Percentiles rank a stretch among this genome's conserved stretches.
Conservation (phyloP, 2,888 invertebrate species). For the Sthenelais limicola region DNA sequence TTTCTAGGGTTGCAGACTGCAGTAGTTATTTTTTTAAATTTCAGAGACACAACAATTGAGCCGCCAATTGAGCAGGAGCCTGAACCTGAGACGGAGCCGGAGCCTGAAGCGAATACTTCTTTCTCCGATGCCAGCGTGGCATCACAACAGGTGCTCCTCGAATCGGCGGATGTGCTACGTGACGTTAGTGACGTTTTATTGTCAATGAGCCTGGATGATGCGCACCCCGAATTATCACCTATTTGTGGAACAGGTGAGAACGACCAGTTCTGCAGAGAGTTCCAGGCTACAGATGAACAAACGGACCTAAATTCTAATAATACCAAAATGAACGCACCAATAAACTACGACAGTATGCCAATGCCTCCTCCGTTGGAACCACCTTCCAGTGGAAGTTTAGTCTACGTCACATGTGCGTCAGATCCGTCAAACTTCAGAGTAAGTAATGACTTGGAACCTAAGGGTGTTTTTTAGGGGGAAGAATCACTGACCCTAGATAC, state of each 20-base stretch:
- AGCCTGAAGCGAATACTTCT: no score
- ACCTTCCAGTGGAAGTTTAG: conserved; percentile 2
- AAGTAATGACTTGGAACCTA: no score
- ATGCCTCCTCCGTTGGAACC: background rate
- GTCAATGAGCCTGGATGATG: background rate
- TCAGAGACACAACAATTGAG: no score
- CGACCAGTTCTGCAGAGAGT: background rate
- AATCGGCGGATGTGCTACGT: background rate
- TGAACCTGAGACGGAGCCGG: no score
- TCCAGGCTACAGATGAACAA: background rate
- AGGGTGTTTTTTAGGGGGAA: no score
- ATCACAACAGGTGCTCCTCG: conserved; percentile 5
- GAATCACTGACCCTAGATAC: no score
- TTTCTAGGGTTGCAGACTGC: no score
- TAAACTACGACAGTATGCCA: background rate
- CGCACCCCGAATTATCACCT: no score
- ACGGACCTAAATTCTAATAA: conserved; percentile 19
- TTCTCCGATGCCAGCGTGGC: conserved; percentile 10
- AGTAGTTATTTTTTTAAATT: no score
- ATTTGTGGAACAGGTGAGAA: background rate
- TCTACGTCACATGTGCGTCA: conserved; percentile 8
- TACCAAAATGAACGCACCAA: no score
- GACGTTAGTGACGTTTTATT: no score
- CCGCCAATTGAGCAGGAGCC: no score
- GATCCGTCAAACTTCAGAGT: conserved; percentile 18